Evolutionary conservation across 1,140 invertebrate genomes (phyloP), one percentile per base, ranked within the genome.

Genomic region (Zaprionus inermis): DNA sequence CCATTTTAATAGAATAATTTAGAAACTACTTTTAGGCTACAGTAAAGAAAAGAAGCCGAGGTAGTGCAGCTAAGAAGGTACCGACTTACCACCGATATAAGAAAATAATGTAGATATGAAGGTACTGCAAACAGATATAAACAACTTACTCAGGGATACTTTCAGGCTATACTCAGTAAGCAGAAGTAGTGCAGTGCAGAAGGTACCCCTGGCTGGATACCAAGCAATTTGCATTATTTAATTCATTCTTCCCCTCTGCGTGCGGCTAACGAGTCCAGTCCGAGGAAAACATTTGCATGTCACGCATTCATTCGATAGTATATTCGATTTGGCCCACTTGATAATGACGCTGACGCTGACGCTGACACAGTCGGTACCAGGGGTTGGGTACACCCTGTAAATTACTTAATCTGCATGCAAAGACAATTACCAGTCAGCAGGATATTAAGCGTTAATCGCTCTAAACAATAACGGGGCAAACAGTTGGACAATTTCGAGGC

Each of bases 381-480:
- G 10, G 28, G 24, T 10, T 18, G 4, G 55, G n/a, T 32, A 63
- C 64, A 44, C 28, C 20, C 44, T 60, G 65, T 68, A 70, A 74
- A 74, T 74, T 74, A 70, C 72, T 74, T 74, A 74, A 74, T 69
- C 66, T 70, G 66, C 66, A 70, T 70, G 72, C 72, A 51, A 34
- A 70, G 66, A 64, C 72, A 74, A 74, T 74, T 74, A 70, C 52
- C 66, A 74, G 69, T 74, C 72, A 74, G 44, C 52, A 51, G 66
- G 54, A 63, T 74, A 70, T 74, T 74, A 57, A 20, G 66, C 72
- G 67, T 58, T 74, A 74, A 74, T 74, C 72, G 72, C 58, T 74
- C 70, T 57, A 74, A 74, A 74, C 66, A 70, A 74, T 63, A 54
- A 41, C 66, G 38, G 56, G 41, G 41, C 72, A 69, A 73, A 74